phyloP scores from a whole-genome alignment of 2,888 invertebrate species.

The Notodonta ziczac region DNA sequence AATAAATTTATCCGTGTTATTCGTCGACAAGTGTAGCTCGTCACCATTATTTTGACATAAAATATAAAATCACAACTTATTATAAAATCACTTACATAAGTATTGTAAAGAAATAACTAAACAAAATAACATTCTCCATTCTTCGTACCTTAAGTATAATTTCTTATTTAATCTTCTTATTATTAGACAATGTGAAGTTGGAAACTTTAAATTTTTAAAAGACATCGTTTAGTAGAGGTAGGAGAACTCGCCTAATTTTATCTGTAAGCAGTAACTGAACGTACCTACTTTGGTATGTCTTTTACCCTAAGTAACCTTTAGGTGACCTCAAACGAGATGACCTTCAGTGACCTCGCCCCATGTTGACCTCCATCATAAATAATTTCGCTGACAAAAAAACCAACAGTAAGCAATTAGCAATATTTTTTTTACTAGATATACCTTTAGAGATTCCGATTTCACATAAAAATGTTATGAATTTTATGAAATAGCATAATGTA shows the following conservation, averaged over 20 bases:
- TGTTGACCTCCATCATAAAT: background rate
- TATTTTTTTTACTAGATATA: background rate
- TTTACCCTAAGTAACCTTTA: background rate
- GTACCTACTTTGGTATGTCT: too few relatives aligned
- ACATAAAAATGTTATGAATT: constrained; percentile 31
- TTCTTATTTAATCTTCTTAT: constrained; percentile 21
- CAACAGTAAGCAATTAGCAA: too few relatives aligned
- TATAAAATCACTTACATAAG: background rate
- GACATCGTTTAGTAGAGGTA: too few relatives aligned
- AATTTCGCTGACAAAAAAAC: too few relatives aligned
- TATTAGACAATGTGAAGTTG: constrained; percentile 13
- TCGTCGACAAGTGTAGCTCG: too few relatives aligned
- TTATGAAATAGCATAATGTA: constrained; percentile 39
- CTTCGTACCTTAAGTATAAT: constrained; percentile 24
- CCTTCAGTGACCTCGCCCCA: background rate
- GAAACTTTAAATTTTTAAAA: constrained; percentile 15
- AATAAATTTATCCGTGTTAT: too few relatives aligned
- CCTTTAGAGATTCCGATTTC: constrained; percentile 19
- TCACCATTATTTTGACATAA: too few relatives aligned
- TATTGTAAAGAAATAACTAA: constrained; percentile 18
- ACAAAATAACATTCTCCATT: constrained; percentile 22
- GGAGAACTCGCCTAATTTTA: too few relatives aligned
- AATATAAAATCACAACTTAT: constrained; percentile 13
- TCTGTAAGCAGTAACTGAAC: too few relatives aligned
- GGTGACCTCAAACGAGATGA: background rate